phyloP scores from a whole-genome alignment of 2,888 invertebrate genomes.

The Anarsia innoxiella region DNA sequence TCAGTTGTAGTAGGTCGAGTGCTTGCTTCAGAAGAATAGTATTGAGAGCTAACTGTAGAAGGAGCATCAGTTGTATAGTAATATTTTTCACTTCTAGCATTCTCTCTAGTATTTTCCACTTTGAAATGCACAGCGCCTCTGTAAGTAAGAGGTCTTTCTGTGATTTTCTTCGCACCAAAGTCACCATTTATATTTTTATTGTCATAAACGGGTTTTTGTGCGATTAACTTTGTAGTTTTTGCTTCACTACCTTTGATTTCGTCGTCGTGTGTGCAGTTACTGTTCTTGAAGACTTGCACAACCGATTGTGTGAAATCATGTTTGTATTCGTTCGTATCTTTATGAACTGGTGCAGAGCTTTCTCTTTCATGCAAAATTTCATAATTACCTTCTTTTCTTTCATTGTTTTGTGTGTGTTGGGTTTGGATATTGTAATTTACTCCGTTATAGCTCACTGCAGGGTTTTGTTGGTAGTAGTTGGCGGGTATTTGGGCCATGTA shows the following conservation, averaged over 20 bases:
- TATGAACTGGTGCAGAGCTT: conserved; percentile 33
- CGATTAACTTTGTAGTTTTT: conserved; percentile 34
- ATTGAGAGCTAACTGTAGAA: conserved; percentile 8
- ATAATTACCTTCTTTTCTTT: conserved; percentile 8
- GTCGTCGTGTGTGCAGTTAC: conserved; percentile 46
- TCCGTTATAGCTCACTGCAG: conserved; percentile 20
- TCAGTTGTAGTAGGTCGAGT: conserved; percentile 25
- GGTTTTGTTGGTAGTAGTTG: conserved; percentile 22
- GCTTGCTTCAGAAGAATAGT: conserved; percentile 13
- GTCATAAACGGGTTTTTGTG: conserved; percentile 35
- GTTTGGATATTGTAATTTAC: conserved; percentile 34
- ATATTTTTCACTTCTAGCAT: conserved; percentile 49
- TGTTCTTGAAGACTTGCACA: conserved; percentile 57
- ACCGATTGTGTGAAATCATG: conserved; percentile 33
- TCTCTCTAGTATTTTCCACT: conserved; percentile 40
- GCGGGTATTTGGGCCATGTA: conserved; percentile 21
- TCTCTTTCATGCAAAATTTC: conserved; percentile 12
- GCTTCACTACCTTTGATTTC: conserved; percentile 28
- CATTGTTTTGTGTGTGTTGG: conserved; percentile 21
- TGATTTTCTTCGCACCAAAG: conserved; percentile 45
- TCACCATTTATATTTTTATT: conserved; percentile 38
- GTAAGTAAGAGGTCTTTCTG: conserved; percentile 33
- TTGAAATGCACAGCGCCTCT: conserved; percentile 41
- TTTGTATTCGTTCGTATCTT: conserved; percentile 35
- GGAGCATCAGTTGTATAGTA: conserved; percentile 40